These are phyloP conservation scores for Limenitis camilla DNA, from an alignment of 2,888 invertebrate species.

Conservation along the genomic window DNA sequence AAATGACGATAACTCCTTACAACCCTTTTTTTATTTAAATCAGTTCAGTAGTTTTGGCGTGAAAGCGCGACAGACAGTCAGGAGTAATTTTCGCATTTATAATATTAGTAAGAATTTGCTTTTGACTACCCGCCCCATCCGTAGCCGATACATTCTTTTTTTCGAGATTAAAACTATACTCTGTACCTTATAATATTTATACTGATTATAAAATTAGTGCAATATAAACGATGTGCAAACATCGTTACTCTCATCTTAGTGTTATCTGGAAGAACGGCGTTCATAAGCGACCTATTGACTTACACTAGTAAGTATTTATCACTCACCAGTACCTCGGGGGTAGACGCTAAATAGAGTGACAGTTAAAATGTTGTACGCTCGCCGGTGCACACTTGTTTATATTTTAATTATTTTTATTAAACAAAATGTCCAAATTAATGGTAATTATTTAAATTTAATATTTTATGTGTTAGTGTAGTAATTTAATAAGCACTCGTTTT, in stretches of 20 bases:
- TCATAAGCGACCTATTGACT: slow-evolving; percentile 18
- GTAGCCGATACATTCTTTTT: too few species aligned
- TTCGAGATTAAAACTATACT: too few species aligned
- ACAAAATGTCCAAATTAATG: slow-evolving; percentile 8
- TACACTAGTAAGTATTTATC: slow-evolving; percentile 10
- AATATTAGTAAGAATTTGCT: too few species aligned
- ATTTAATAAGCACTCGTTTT: slow-evolving; percentile 9
- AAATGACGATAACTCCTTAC: too few species aligned
- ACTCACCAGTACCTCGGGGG: slow-evolving; percentile 16
- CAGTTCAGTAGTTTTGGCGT: too few species aligned
- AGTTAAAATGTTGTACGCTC: slow-evolving; percentile 23
- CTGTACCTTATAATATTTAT: too few species aligned
- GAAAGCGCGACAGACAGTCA: too few species aligned
- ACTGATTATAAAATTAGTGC: background rate
- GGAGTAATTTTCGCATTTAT: too few species aligned
- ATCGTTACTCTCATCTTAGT: background rate
- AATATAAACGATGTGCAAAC: background rate
- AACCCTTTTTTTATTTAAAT: too few species aligned
- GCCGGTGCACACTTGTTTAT: background rate
- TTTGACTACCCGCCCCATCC: too few species aligned
- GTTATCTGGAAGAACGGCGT: slow-evolving; percentile 16
- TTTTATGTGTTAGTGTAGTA: background rate
- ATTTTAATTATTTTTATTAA: slow-evolving; percentile 9
- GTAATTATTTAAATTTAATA: slow-evolving; percentile 10
- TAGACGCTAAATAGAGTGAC: slow-evolving; percentile 11